Conservation (phyloP, 2,888 invertebrate genomes). For the Eudasyphora cyanicolor region DNA sequence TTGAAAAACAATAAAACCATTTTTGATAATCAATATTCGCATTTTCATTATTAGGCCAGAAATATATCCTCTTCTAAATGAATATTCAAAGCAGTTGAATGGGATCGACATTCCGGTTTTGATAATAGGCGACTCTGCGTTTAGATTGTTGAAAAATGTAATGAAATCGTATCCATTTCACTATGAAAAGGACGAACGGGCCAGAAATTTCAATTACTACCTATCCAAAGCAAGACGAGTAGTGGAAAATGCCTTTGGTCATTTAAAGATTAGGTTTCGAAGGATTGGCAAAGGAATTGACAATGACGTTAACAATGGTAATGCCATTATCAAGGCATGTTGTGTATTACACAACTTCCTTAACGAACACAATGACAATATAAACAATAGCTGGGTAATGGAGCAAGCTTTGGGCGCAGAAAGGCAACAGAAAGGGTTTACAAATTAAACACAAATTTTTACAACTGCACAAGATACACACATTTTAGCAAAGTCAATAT, state of each 20-base stretch:
- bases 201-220: slow-evolving; percentile 35
- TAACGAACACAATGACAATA: neutral
- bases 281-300: neutral
- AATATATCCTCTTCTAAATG: neutral
- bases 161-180: slow-evolving; percentile 55
- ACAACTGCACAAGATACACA: no score
- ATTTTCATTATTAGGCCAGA: slow-evolving; percentile 37
- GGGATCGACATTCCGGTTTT: slow-evolving; percentile 18
- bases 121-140: slow-evolving; percentile 51
- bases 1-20: no score
- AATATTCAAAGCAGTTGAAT: neutral
- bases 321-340: neutral
- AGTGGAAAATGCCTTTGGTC: slow-evolving; percentile 13
- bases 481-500: no score
- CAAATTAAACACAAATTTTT: no score
- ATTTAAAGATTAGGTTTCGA: neutral
- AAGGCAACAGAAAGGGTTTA: no score
- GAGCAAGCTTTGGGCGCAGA: no score
- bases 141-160: slow-evolving; percentile 41
- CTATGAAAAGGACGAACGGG: neutral
- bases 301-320: neutral
- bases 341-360: neutral
- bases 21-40: no score
- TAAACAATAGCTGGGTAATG: neutral
- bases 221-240: no score